These are phyloP conservation scores for Augochlorella aurata DNA, from an alignment of 2,888 invertebrate genomes.

Conservation along the genomic window DNA sequence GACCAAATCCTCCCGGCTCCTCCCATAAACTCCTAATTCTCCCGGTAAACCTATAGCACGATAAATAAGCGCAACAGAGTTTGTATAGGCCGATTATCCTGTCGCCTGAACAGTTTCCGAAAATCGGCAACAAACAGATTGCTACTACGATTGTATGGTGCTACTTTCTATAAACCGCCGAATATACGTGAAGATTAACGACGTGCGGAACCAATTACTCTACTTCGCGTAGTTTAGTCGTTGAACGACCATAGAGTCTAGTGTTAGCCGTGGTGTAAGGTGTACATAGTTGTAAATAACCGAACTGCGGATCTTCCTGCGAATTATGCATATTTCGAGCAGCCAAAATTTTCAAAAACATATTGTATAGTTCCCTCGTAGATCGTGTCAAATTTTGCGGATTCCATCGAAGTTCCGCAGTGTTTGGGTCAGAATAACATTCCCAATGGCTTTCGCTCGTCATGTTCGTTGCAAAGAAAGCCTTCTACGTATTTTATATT, in stretches of 20 bases:
- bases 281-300: neutral
- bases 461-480: neutral
- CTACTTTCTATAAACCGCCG: constrained; percentile 30
- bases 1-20: neutral
- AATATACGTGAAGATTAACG: constrained; percentile 7
- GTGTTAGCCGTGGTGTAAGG: no score
- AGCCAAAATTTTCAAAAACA: neutral
- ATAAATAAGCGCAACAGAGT: neutral
- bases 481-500: neutral
- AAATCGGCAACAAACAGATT: neutral
- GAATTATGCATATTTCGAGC: neutral
- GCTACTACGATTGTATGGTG: constrained; percentile 37
- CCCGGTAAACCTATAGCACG: neutral
- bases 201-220: neutral
- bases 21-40: neutral
- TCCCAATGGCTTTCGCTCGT: neutral
- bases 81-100: neutral
- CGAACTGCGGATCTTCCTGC: neutral
- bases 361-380: neutral
- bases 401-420: neutral
- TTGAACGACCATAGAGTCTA: neutral
- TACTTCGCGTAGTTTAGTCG: neutral
- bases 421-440: neutral
- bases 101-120: neutral
- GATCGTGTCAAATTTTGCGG: neutral